Evolutionary conservation across 2,888 invertebrate species (phyloP), one percentile per base, ranked within the genome.

Genomic region (Blastobasis lacticolella): DNA sequence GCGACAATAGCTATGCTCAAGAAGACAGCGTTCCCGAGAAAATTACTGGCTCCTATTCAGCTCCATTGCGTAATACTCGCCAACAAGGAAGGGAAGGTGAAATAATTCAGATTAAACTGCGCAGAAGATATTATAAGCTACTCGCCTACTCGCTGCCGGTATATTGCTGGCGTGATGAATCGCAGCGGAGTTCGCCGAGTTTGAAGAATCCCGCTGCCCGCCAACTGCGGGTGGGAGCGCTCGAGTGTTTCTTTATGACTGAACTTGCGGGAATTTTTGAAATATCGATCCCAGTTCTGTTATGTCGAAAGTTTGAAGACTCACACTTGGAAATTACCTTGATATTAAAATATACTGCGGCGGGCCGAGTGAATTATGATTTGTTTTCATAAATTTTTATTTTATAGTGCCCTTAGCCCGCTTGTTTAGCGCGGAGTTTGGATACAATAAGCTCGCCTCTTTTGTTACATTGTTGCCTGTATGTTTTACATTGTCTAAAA

Each of bases 201-300:
- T 79, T 64, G 69, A 71, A 75, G 77, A 73, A 77, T 76, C 67
- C 64, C 62, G 63, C 60, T 67, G 70, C 73, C 69, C 69, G 63
- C 68, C 67, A 69, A 77, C 72, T 76, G 71, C 63, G 71, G 69
- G 74, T 23, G 23, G 23, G 74, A 79, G 80, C 71, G 78, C 69
- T 75, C 67, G 61, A 82, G 75, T 81, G 81, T 81, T 80, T 77
- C 82, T 81, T 83, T 80, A 81, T 71, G 77, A 76, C 67, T 64
- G 64, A 76, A 81, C 75, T 84, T 81, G 62, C 52, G 58, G 59
- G 69, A 78, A 74, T 77, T 81, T 78, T 73, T 78, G 72, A 81
- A 73, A 75, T 79, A 82, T 79, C 70, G 77, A 80, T 73, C 71
- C 55, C 55, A 73, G 67, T 74, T 73, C 45, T 44, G 51, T 72